Conservation (phyloP, 2,888 invertebrate species). For the Stictocephala bisonia region DNA sequence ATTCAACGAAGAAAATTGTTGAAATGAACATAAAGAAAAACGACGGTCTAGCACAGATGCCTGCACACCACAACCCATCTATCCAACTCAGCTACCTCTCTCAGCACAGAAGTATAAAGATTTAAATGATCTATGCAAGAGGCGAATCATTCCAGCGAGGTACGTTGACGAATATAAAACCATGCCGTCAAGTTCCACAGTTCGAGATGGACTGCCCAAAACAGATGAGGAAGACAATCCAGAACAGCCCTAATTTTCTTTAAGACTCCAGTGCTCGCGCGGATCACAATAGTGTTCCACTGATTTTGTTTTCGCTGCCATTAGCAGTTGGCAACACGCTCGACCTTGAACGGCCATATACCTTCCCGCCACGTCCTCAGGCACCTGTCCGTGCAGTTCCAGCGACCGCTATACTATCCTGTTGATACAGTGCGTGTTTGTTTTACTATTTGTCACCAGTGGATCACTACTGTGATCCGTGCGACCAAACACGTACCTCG, state of each 20-base stretch:
- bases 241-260: constrained; percentile 4
- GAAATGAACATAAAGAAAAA: constrained; percentile 4
- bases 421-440: too few relatives aligned
- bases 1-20: constrained; percentile 8
- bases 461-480: too few relatives aligned
- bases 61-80: background rate
- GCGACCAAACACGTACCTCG: too few relatives aligned
- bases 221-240: constrained; percentile 28
- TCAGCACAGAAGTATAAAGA: constrained; percentile 26
- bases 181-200: constrained; percentile 9
- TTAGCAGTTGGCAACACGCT: too few relatives aligned
- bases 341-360: too few relatives aligned
- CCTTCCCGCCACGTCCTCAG: too few relatives aligned
- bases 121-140: constrained; percentile 3
- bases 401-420: too few relatives aligned
- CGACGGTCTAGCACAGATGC: background rate
- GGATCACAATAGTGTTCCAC: too few relatives aligned
- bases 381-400: too few relatives aligned
- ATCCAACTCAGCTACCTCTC: constrained; percentile 8
- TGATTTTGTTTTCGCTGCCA: too few relatives aligned
- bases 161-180: constrained; percentile 5
- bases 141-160: background rate
- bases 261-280: too few relatives aligned
- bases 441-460: too few relatives aligned
- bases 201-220: constrained; percentile 19